Percentiles rank a stretch among this genome's conserved stretches.
These are phyloP conservation scores for Aythya fuligula DNA, from an alignment of 2,797 vertebrate genomes.

Conservation along the genomic window DNA sequence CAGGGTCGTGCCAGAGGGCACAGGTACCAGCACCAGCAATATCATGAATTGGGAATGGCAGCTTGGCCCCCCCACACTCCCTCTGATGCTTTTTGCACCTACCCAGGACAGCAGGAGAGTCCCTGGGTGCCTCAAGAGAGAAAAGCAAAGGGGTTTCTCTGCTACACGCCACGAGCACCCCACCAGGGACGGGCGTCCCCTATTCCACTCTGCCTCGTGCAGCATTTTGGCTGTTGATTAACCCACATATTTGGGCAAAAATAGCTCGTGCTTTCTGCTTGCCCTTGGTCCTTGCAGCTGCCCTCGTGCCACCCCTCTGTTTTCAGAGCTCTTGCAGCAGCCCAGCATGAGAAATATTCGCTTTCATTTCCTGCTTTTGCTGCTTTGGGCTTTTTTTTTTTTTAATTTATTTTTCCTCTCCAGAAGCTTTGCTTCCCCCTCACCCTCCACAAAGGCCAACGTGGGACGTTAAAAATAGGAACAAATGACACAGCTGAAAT, in stretches of 20 bases:
- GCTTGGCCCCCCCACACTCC: background rate
- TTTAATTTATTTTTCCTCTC: background rate
- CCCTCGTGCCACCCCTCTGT: accelerated
- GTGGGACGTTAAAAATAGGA: slow-evolving; percentile 18
- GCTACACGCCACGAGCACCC: background rate
- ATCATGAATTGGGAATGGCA: background rate
- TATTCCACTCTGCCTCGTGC: background rate
- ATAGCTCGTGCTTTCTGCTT: accelerated
- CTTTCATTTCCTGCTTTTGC: background rate
- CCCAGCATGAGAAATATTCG: background rate
- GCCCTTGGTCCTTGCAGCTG: background rate
- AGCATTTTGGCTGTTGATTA: background rate
- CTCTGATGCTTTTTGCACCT: background rate
- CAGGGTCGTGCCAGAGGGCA: background rate
- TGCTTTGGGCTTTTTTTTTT: background rate
- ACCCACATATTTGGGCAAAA: background rate
- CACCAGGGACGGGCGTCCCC: accelerated
- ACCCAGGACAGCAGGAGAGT: background rate
- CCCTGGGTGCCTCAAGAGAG: accelerated
- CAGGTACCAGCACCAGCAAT: background rate
- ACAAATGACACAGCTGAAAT: background rate
- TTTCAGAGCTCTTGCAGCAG: background rate
- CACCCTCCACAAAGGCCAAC: background rate
- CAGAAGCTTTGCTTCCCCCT: slow-evolving; percentile 1
- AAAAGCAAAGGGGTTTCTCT: background rate